Evolutionary conservation across 2,113 vertebrate species (phyloP), one percentile per base, ranked within the genome.

Genomic region (Typhlomys cinereus): DNA sequence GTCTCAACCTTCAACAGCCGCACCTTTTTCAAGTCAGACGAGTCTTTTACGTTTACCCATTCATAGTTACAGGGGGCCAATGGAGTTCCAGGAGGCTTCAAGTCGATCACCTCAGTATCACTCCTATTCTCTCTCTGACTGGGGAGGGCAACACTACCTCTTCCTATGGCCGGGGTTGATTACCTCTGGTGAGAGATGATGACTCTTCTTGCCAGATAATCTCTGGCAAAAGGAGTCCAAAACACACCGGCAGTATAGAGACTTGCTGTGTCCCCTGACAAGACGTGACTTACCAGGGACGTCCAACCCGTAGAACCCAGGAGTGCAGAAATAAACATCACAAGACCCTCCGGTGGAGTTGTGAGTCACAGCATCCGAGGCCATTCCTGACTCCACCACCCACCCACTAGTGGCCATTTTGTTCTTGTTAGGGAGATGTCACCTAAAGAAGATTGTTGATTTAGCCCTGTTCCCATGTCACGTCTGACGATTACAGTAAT

Each of bases 1-100:
- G 10, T 75, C 66, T 79, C 48, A 80, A 9, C 41, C 13, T 21
- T 91, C 80, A 46, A 13, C 18, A 88, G 15, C 46, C 20, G 57
- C 36, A 71, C 5, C 23, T 31, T 88, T 94, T 89, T 82, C 57
- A 75, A 85, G 39, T 76, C 59, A 88, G n/a, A n/a, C n/a, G n/a
- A 8, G 23, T 31, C 48, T 90, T 4, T 59, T 90, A n/a, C 21
- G 74, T 34, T 21, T 69, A n/a, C 50, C n/a, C 29, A 85, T 75
- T 85, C 66, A 59, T 17, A 79, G 85, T 54, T 69, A 50, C 62
- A 64, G 48, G 73, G 48, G 27, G 25, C 29, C 75, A 86, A 75
- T 18, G 25, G 7, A 86, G 23, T 88, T 39, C 46, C n/a, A 87
- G 57, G 61, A 94, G 14, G 41, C 29, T 66, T 66, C n/a, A 57